These are phyloP conservation scores for Cephus pulcher DNA, from an alignment of 2,888 invertebrate species.

Conservation along the genomic window DNA sequence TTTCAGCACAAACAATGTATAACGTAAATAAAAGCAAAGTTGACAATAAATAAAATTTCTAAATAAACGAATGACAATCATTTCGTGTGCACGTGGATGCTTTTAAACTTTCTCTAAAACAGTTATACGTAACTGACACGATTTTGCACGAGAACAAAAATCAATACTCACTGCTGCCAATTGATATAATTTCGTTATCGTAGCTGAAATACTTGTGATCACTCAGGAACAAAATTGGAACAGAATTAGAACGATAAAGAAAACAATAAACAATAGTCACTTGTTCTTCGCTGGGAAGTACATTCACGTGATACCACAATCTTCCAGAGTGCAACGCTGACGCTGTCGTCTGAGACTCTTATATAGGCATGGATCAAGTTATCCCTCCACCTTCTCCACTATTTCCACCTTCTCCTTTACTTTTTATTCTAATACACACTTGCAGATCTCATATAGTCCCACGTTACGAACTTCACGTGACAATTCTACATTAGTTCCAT, in stretches of 20 bases:
- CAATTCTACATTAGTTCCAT: neutral
- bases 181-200: neutral
- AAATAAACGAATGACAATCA: neutral
- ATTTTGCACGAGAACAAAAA: neutral
- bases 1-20: neutral
- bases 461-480: neutral
- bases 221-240: neutral
- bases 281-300: neutral
- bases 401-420: neutral
- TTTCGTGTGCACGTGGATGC: neutral
- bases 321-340: constrained; percentile 40
- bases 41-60: neutral
- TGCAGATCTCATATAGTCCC: neutral
- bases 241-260: neutral
- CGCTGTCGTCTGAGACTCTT: constrained; percentile 38
- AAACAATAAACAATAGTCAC: neutral
- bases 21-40: neutral
- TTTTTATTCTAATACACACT: neutral
- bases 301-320: constrained; percentile 14
- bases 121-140: neutral
- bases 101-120: neutral
- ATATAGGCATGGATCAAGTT: constrained; percentile 31
- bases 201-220: neutral
- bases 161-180: neutral
- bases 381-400: constrained; percentile 1